Percentiles rank a stretch among this genome's conserved stretches.
phyloP scores from a whole-genome alignment of 2,113 vertebrate genomes.

The Mirza zaza region DNA sequence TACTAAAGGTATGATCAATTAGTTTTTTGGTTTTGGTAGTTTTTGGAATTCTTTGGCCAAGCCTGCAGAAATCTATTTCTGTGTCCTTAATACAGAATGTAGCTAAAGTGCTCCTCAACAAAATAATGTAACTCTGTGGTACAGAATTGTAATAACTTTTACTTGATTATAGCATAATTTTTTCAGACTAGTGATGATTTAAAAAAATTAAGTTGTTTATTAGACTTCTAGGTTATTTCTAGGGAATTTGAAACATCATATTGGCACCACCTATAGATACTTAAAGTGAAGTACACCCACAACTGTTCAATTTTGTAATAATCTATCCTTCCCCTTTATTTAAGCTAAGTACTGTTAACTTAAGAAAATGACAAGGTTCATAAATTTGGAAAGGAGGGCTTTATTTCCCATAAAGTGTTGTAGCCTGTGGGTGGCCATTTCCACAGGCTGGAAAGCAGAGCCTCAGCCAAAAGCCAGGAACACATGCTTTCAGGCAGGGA shows the following conservation, averaged over 20 bases:
- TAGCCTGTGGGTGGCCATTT: too few species aligned
- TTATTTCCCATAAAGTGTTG: too few species aligned
- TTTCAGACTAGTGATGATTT: conserved; percentile 17
- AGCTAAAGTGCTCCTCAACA: not conserved
- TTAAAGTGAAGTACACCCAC: conserved; percentile 24
- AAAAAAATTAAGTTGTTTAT: not conserved
- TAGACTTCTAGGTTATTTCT: not conserved
- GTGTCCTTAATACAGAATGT: not conserved
- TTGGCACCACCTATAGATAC: conserved; percentile 71
- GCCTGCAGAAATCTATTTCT: not conserved
- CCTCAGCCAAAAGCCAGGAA: too few species aligned
- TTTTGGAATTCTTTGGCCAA: conserved; percentile 20
- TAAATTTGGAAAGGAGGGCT: too few species aligned
- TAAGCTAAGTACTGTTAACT: not conserved
- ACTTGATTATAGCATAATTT: not conserved
- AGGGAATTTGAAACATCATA: conserved; percentile 45
- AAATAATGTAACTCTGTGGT: not conserved
- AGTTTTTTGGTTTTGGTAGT: not conserved
- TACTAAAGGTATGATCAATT: not conserved
- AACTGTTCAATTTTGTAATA: not conserved
- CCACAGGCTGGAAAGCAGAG: too few species aligned
- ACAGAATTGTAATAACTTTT: not conserved
- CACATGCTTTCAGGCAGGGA: too few species aligned
- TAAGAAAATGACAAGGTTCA: too few species aligned
- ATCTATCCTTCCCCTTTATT: not conserved